Conservation (phyloP, 2,888 invertebrate genomes). For the Hofmannophila pseudospretella region DNA sequence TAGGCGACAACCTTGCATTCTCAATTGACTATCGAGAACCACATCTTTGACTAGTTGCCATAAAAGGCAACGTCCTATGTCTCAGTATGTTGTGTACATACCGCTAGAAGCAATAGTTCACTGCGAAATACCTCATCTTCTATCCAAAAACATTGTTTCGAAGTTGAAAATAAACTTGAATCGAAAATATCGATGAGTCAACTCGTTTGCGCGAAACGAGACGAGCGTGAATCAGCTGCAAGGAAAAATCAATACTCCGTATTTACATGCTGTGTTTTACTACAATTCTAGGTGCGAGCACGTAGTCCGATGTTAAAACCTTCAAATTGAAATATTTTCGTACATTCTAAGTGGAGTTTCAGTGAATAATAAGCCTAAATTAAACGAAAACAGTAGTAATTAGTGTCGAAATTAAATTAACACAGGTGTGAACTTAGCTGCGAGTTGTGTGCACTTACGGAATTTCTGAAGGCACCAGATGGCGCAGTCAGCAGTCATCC, state of each 20-base stretch:
- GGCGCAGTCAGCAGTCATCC: conserved; percentile 72
- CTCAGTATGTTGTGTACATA: no score
- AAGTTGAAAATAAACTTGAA: conserved; percentile 21
- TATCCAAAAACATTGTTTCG: conserved; percentile 4
- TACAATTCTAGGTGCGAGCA: conserved; percentile 11
- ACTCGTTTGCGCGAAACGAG: conserved; percentile 48
- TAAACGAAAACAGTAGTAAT: conserved; percentile 28
- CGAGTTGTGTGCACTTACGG: conserved; percentile 40
- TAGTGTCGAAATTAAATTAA: conserved; percentile 49
- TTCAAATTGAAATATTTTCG: conserved; percentile 5
- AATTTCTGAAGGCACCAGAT: conserved; percentile 53
- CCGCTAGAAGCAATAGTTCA: neutral
- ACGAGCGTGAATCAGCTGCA: conserved; percentile 61
- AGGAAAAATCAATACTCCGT: conserved; percentile 63
- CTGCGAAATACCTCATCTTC: conserved; percentile 3
- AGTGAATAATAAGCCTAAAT: conserved; percentile 25
- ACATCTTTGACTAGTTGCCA: conserved; percentile 18
- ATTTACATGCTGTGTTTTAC: conserved; percentile 15
- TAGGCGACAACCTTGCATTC: conserved; percentile 28
- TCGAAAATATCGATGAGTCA: conserved; percentile 59
- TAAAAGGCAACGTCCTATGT: conserved; percentile 21
- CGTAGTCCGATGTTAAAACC: conserved; percentile 12
- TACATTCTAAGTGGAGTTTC: conserved; percentile 19
- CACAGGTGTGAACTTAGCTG: conserved; percentile 48
- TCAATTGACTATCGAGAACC: conserved; percentile 14